Base-by-base conservation (phyloP, 2,888 invertebrate genomes). In the Epirrhoe alternata region DNA sequence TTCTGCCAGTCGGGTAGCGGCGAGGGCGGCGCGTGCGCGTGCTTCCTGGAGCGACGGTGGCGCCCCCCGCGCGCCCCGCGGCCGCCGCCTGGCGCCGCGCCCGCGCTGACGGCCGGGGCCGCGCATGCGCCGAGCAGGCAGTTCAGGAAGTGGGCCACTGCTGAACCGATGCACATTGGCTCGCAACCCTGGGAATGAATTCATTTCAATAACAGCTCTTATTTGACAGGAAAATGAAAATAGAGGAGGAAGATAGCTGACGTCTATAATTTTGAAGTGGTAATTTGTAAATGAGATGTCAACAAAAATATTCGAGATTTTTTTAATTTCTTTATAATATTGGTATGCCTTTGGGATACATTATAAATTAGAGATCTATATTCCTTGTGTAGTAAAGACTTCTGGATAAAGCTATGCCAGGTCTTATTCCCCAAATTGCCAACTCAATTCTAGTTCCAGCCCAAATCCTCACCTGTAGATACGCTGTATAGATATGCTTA, bases 91-190 rank as follows among this genome's bases (percentile, higher is more conserved):
- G 77, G 61, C 77, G 69, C 70, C 70, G 89, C 90, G 47, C 82
- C 81, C 6, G 86, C 78, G 38, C 86, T 76, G 12, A 87, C 85
- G 17, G 81, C 81, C 0, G 97, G 95, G 82, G 95, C 94, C 6
- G 96, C 95, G 55, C 95, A 94, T 65, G 95, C 94, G 64, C 98
- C 98, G 61, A 99, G 89, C 82, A 98, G 95, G 83, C 99, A 99
- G 91, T 99, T 99, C 69, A 99, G 94, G 91, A 99, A 99, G 88
- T 99, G 99, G 69, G 98, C 97, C 61, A 98, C 96, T 0, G 98
- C 98, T 0, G 97, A 95, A 0, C 99, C 97, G 70, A 98, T 93
- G 84, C 97, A 97, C 96, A 98, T 97, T 83, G 97, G 94, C 86
- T 99, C 99, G 61, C 97, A 97, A 65, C 96, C 95, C 95, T 96